These are phyloP conservation scores for Sebastes vulpes DNA, from an alignment of 2,797 vertebrate species.

Conservation along the genomic window DNA sequence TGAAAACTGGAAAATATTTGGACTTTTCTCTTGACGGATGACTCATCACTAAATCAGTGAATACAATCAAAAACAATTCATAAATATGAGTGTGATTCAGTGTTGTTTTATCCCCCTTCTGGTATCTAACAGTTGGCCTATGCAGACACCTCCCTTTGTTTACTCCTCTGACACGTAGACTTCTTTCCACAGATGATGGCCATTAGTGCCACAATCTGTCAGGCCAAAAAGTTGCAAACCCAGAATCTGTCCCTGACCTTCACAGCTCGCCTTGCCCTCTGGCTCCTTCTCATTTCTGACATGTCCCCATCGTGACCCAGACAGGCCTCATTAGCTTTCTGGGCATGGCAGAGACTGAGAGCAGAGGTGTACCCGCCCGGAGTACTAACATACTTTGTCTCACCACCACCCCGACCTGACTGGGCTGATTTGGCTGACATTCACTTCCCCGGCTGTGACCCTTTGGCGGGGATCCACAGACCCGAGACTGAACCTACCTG, in stretches of 20 bases:
- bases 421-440: constrained; percentile 65
- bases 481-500: constrained; percentile 31
- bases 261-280: constrained; percentile 37
- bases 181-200: constrained; percentile 30
- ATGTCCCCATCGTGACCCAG: constrained; percentile 62
- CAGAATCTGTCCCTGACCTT: constrained; percentile 44
- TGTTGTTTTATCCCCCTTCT: background rate
- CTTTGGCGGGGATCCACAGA: constrained; percentile 45
- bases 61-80: background rate
- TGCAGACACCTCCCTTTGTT: constrained; percentile 25
- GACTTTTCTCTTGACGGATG: background rate
- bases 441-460: constrained; percentile 53
- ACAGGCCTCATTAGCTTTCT: constrained; percentile 72
- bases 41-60: background rate
- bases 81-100: background rate
- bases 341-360: constrained; percentile 20
- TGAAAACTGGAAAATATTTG: background rate
- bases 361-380: constrained; percentile 5
- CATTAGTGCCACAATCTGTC: constrained; percentile 67
- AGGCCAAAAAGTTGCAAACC: constrained; percentile 34
- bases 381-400: constrained; percentile 42
- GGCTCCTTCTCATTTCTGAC: constrained; percentile 59
- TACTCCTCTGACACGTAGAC: constrained; percentile 28
- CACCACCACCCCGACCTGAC: constrained; percentile 12
- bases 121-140: constrained; percentile 15